A percentile compares a stretch with the other conserved stretches of the same genome.
These are phyloP conservation scores for Phymanthus crucifer DNA, from an alignment of 92 coral and sea anemone species.

Conservation along the genomic window DNA sequence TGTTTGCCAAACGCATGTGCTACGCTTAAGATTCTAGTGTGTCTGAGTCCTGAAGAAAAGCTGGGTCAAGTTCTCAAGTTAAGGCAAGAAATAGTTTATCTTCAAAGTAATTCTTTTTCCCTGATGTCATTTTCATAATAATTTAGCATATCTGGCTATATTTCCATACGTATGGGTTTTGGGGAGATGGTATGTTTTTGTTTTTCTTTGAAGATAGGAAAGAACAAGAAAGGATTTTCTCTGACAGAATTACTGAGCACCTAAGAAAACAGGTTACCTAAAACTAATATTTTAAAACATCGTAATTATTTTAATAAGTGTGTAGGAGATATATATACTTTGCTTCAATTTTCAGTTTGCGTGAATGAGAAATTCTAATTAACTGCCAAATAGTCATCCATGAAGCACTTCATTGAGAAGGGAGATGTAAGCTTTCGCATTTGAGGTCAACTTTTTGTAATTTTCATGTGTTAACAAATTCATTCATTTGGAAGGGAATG, in stretches of 20 bases:
- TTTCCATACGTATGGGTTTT: background rate
- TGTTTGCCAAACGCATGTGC: slow-evolving; percentile 35
- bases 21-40: slow-evolving; percentile 25
- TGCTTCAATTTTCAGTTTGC: slow-evolving; percentile 24
- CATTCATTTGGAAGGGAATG: background rate
- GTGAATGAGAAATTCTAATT: background rate
- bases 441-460: background rate
- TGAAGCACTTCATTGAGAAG: background rate
- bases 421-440: background rate
- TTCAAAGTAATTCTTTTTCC: background rate
- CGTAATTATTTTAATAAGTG: background rate
- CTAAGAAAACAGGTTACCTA: background rate
- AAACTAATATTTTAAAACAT: background rate
- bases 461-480: slow-evolving; percentile 1
- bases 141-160: background rate
- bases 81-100: slow-evolving; percentile 23
- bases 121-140: background rate
- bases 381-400: background rate
- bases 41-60: background rate
- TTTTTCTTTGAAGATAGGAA: slow-evolving; percentile 34
- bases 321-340: slow-evolving; percentile 20
- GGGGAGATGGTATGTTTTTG: slow-evolving; percentile 23
- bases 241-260: background rate
- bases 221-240: slow-evolving; percentile 22
- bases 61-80: slow-evolving; percentile 21